Percentiles rank a stretch among this genome's conserved stretches.
phyloP scores from a whole-genome alignment of 1,140 invertebrate species.

The Apis laboriosa region DNA sequence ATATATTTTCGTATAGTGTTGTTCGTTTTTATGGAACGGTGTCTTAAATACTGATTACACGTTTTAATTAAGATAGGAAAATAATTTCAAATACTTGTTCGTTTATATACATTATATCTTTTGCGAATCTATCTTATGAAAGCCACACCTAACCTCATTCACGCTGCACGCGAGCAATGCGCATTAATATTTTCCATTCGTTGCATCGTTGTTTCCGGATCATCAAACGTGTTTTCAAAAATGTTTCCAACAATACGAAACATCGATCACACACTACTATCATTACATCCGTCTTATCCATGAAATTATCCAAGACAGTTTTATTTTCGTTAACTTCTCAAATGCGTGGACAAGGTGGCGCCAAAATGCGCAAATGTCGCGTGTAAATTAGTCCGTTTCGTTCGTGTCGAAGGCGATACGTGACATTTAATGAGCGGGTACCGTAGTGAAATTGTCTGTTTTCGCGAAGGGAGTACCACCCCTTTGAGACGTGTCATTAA shows the following conservation, averaged over 20 bases:
- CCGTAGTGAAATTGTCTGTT: conserved; percentile 43
- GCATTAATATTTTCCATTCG: background rate
- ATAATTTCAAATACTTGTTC: background rate
- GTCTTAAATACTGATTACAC: no score
- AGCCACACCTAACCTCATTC: background rate
- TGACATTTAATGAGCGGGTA: conserved; percentile 24
- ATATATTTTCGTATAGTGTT: no score
- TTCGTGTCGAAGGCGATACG: conserved; percentile 15
- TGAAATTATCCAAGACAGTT: background rate
- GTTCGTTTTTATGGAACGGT: no score
- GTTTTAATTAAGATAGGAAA: no score
- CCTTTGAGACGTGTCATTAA: conserved; percentile 53
- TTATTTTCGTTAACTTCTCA: background rate
- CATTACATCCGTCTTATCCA: background rate
- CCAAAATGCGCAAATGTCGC: background rate
- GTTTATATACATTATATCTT: background rate
- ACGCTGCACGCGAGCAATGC: background rate
- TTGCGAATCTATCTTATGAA: background rate
- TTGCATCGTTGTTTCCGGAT: background rate
- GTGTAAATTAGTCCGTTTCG: conserved; percentile 23
- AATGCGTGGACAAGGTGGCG: conserved; percentile 14
- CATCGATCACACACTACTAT: background rate
- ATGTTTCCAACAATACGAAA: background rate
- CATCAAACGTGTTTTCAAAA: background rate
- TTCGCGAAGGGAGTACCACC: background rate